These are phyloP conservation scores for Chelidonichthys spinosus DNA, from an alignment of 2,797 vertebrate species.

Conservation along the genomic window DNA sequence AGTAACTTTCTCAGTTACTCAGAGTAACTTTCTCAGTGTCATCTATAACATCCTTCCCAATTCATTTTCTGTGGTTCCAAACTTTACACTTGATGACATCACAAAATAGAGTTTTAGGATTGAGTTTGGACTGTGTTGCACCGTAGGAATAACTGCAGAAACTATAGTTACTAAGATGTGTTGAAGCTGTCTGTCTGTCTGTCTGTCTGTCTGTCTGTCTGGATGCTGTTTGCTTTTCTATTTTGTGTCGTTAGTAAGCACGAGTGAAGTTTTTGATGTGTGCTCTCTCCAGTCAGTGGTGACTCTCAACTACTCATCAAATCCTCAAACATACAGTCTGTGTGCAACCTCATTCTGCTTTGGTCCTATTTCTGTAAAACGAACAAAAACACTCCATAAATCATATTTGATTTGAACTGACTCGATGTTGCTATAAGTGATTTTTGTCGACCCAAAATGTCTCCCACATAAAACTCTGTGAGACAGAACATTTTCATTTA, in stretches of 20 bases:
- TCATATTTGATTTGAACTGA: conserved; percentile 24
- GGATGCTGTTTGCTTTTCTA: no score
- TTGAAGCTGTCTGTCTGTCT: no score
- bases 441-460: conserved; percentile 16
- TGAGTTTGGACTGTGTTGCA: neutral
- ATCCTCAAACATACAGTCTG: no score
- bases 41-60: neutral
- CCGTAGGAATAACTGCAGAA: no score
- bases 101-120: neutral
- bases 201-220: no score
- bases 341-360: neutral
- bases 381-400: conserved; percentile 41
- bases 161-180: no score
- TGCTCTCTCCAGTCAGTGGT: no score
- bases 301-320: no score
- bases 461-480: neutral
- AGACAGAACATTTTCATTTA: neutral
- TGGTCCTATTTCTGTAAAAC: conserved; percentile 21
- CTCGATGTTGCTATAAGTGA: conserved; percentile 11
- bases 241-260: no score
- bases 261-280: no score
- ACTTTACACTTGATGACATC: neutral
- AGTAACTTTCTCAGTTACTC: no score
- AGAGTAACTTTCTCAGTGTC: no score
- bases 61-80: neutral